Evolutionary conservation across 1,140 invertebrate species (phyloP).

Genomic region (Zaprionus vittiger): DNA sequence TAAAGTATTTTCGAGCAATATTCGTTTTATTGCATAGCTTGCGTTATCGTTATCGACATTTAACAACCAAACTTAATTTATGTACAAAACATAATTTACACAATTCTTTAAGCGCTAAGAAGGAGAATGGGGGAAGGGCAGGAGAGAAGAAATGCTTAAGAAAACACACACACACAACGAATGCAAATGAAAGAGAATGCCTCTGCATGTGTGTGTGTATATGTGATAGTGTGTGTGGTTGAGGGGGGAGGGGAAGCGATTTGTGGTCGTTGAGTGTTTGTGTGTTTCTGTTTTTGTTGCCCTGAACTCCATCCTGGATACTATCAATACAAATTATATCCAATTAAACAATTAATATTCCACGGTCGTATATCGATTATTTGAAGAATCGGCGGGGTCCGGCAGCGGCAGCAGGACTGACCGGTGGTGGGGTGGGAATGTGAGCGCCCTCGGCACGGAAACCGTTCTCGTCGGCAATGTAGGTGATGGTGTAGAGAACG

Average conservation of each 20-base stretch:
- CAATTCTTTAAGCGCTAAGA: conserved; percentile 62
- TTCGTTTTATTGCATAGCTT: conserved; percentile 76
- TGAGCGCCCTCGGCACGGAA: conserved; percentile 86
- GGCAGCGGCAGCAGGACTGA: conserved; percentile 71
- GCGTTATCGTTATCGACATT: conserved; percentile 61
- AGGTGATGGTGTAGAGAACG: conserved; percentile 86
- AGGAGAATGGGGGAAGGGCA: conserved; percentile 11
- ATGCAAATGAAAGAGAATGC: conserved; percentile 11
- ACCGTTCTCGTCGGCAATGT: conserved; percentile 89
- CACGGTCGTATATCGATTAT: conserved; percentile 48
- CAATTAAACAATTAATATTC: conserved; percentile 32
- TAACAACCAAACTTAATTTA: conserved; percentile 71
- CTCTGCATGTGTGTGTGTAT: conserved; percentile 1
- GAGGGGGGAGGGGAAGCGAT: neutral
- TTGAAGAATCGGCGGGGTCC: conserved; percentile 79
- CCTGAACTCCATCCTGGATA: conserved; percentile 34
- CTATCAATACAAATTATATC: conserved; percentile 33
- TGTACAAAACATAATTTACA: conserved; percentile 68
- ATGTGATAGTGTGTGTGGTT: neutral
- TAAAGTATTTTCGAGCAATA: conserved; percentile 58
- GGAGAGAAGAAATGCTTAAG: conserved; percentile 33
- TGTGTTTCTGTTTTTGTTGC: conserved; percentile 22
- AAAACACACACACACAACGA: conserved; percentile 26
- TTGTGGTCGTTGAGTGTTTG: neutral
- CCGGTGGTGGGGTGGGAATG: conserved; percentile 86